These are phyloP conservation scores for Perithous albicinctus DNA, from an alignment of 2,888 invertebrate genomes.

Conservation along the genomic window DNA sequence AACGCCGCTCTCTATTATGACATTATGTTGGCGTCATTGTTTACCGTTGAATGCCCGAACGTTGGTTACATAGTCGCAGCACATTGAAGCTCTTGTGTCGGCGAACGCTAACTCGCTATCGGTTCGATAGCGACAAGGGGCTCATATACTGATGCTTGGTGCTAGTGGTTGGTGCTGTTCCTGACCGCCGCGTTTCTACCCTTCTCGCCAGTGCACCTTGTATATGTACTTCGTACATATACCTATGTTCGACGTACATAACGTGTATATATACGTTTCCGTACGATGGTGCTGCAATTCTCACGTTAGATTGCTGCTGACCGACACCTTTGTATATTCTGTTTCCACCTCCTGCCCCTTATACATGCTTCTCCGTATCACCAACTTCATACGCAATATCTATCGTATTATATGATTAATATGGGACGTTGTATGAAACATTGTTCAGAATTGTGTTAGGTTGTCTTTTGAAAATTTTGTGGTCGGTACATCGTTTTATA, in stretches of 20 bases:
- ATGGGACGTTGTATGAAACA: too few species aligned
- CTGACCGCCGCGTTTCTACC: constrained; percentile 17
- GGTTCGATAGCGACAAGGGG: constrained; percentile 79
- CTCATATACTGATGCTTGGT: constrained; percentile 32
- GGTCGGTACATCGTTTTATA: too few species aligned
- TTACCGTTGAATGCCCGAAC: constrained; percentile 83
- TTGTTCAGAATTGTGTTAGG: too few species aligned
- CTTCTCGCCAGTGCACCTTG: constrained; percentile 3
- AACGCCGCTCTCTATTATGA: constrained; percentile 81
- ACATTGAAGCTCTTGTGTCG: constrained; percentile 82
- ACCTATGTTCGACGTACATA: not conserved
- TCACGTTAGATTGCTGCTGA: constrained; percentile 23
- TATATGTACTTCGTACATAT: constrained; percentile 1
- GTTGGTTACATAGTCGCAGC: constrained; percentile 83
- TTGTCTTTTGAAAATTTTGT: too few species aligned
- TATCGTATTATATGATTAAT: not conserved
- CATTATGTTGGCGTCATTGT: constrained; percentile 84
- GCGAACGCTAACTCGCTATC: constrained; percentile 83
- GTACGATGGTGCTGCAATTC: constrained; percentile 3
- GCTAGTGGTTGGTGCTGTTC: constrained; percentile 10
- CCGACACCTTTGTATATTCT: constrained; percentile 16
- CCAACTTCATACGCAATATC: not conserved
- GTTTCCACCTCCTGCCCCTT: constrained; percentile 6
- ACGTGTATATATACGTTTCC: not conserved
- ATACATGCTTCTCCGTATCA: not conserved